These are phyloP conservation scores for Serilophus lunatus DNA, from an alignment of 2,113 vertebrate genomes.

Conservation along the genomic window DNA sequence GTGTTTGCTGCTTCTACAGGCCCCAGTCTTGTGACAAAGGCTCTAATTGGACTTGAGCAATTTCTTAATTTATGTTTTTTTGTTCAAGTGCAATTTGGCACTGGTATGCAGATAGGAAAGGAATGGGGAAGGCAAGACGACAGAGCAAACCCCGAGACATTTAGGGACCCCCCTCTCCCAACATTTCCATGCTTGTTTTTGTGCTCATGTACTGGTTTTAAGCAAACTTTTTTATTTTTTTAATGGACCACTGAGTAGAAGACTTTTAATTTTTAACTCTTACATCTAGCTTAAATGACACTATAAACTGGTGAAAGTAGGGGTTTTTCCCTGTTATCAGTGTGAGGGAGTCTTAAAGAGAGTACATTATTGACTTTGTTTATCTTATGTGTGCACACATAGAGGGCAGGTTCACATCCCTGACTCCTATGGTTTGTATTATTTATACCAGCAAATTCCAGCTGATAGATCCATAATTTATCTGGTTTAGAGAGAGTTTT, in stretches of 20 bases:
- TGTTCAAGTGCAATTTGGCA: background rate
- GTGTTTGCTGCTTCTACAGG: background rate
- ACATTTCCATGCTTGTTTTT: background rate
- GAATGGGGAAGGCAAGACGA: background rate
- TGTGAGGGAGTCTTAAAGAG: background rate
- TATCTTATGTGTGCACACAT: background rate
- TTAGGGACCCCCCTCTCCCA: background rate
- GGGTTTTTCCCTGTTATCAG: background rate
- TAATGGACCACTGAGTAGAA: background rate
- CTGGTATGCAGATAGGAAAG: background rate
- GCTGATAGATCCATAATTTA: background rate
- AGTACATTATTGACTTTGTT: background rate
- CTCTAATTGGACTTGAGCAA: background rate
- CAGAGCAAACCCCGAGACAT: background rate
- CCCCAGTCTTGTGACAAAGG: background rate
- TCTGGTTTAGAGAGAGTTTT: background rate
- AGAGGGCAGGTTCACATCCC: background rate
- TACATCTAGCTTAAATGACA: background rate
- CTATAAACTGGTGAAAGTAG: background rate
- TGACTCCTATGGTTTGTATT: background rate
- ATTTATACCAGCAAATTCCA: background rate
- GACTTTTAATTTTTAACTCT: background rate
- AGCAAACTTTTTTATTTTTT: background rate
- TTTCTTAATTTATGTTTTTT: background rate
- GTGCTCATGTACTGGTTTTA: background rate